Conservation (phyloP, 2,113 vertebrate species). For the Heteronetta atricapilla region DNA sequence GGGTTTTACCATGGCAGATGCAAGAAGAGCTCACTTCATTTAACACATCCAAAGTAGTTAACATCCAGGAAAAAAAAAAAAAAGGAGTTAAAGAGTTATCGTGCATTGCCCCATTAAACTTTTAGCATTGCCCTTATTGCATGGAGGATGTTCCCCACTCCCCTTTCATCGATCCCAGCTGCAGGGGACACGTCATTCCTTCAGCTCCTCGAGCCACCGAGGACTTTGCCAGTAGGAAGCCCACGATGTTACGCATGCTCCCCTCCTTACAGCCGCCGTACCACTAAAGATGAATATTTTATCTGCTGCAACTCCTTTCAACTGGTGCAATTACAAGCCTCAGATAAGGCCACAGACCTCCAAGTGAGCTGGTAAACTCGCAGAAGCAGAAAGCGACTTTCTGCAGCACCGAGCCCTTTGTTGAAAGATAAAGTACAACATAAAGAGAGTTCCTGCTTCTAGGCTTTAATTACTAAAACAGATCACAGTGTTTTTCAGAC, state of each 20-base stretch:
- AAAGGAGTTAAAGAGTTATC: not conserved
- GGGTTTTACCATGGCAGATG: not conserved
- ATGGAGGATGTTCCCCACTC: not conserved
- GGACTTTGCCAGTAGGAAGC: not conserved
- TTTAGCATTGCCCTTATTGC: not conserved
- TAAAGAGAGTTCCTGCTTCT: not conserved
- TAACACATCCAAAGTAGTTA: conserved; percentile 32
- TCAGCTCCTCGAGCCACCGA: not conserved
- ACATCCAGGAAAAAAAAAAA: not conserved
- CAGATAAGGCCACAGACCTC: not conserved
- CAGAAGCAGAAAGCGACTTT: not conserved
- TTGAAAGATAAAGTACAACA: not conserved
- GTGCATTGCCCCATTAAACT: not conserved
- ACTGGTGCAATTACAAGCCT: not conserved
- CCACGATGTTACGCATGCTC: not conserved
- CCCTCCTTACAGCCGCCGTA: not conserved
- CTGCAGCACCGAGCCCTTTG: not conserved
- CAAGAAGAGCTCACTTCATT: conserved; percentile 24
- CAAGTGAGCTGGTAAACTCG: not conserved
- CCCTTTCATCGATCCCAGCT: not conserved
- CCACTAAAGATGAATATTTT: not conserved
- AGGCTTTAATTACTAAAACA: not conserved
- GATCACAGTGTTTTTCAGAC: not conserved
- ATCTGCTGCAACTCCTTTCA: not conserved
- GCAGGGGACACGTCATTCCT: not conserved